Evolutionary conservation across 2,888 invertebrate species (phyloP), one percentile per base, ranked within the genome.

Genomic region (Phortica okadai): DNA sequence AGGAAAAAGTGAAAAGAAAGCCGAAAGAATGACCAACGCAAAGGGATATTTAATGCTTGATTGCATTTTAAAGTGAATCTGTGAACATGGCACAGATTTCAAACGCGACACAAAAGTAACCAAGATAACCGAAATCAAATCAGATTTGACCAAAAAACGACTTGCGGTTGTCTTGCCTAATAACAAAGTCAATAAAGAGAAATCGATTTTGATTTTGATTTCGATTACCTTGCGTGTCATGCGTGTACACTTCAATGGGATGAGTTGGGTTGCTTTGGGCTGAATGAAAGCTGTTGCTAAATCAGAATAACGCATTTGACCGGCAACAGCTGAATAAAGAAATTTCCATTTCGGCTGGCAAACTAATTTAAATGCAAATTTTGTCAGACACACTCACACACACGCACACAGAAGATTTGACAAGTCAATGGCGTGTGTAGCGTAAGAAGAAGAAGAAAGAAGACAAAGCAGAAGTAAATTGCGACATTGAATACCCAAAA

Each of bases 41-140:
- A 81, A 79, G 80, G 33, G 80, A 83, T 83, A 82, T 82, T 82
- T 85, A 83, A 84, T 83, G 85, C 80, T 80, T 85, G 84, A 85
- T 80, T 85, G 82, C 82, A 76, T 81, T 85, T 79, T 82, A 82
- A 85, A 84, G 84, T 84, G 83, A 85, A 80, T 81, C 76, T 25
- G 21, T 16, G 21, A 16, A 50, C 70, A 45, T 6, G 25, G 70
- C 45, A 45, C 33, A 33, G 33, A 33, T 33, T 33, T 11, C 25
- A 25, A 16, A 62, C 16, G 25, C 25, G 11, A 69, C 69, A 69
- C 25, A 66, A 69, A 69, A 33, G 33, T 69, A 69, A 45, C 69
- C 69, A 50, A 25, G 50, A 72, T 75, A 75, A 77, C 50, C 74
- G 66, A 54, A 33, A 33, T 2, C 33, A 33, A 33, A 33, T 33